Evolutionary conservation across 35 echinoderm and acorn worm genomes (phyloP).

Genomic region (Nesometra sesokonis): DNA sequence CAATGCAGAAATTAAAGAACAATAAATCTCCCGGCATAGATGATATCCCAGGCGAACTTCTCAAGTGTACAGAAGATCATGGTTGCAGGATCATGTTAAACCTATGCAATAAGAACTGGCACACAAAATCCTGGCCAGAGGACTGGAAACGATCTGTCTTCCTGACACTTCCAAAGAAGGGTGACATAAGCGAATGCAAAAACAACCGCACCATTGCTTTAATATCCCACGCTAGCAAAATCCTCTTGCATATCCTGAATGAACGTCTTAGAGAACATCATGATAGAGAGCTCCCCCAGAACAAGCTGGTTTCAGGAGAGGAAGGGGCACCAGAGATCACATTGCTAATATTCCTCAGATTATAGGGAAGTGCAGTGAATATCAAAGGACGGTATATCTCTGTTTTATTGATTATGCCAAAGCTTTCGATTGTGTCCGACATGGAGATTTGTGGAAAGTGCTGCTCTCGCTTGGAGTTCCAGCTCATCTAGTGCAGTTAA

Average conservation of each 20-base stretch:
- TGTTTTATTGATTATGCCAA: constrained; percentile 42
- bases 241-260: constrained; percentile 31
- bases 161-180: constrained; percentile 27
- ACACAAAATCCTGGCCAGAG: constrained; percentile 25
- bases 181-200: constrained; percentile 29
- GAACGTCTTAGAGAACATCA: constrained; percentile 13
- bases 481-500: background rate
- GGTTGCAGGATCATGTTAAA: constrained; percentile 1
- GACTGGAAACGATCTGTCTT: constrained; percentile 23
- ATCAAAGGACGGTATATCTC: constrained; percentile 24
- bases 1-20: constrained; percentile 19
- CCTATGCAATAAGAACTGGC: constrained; percentile 29
- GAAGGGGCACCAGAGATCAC: constrained; percentile 32
- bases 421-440: constrained; percentile 29
- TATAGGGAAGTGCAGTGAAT: constrained; percentile 22
- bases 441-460: background rate
- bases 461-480: background rate
- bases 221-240: constrained; percentile 39
- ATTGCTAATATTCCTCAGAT: constrained; percentile 27
- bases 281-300: constrained; percentile 32
- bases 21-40: background rate
- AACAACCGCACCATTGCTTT: constrained; percentile 32
- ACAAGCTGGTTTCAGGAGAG: constrained; percentile 31
- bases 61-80: constrained; percentile 12
- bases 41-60: constrained; percentile 15